Conservation (phyloP, 1,140 invertebrate genomes). For the Yoshiicerus persimilis region DNA sequence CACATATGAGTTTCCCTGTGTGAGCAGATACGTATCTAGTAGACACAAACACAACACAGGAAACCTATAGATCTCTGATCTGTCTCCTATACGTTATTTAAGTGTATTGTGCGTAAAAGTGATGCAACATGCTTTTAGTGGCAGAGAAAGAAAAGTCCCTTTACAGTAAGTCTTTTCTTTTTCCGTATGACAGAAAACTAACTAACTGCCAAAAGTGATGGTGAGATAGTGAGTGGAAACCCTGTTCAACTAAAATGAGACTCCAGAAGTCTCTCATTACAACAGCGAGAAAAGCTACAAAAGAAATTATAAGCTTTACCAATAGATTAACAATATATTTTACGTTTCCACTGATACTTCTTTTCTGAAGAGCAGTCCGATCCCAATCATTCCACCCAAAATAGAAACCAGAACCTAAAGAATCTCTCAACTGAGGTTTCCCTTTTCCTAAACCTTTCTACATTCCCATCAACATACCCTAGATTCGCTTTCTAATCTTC, state of each 20-base stretch:
- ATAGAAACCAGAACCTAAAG: background rate
- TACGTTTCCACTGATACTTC: background rate
- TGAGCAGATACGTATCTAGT: background rate
- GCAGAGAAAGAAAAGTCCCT: background rate
- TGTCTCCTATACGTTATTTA: background rate
- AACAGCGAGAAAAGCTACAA: background rate
- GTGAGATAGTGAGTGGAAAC: background rate
- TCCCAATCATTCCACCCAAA: background rate
- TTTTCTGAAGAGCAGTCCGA: background rate
- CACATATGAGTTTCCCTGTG: background rate
- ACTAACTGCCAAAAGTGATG: background rate
- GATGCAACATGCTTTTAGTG: background rate
- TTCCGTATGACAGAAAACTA: background rate
- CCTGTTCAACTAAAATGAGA: background rate
- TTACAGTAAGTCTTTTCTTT: background rate
- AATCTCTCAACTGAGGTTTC: background rate
- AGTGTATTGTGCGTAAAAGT: background rate
- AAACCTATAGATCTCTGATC: background rate
- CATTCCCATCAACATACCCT: background rate
- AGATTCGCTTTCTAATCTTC: background rate
- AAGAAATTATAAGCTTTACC: background rate
- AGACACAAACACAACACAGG: background rate
- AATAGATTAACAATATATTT: background rate
- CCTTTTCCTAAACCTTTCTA: too few relatives aligned
- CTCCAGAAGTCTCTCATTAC: background rate